phyloP scores from a whole-genome alignment of 1,140 invertebrate species.

The Alviniconcha marisindica region DNA sequence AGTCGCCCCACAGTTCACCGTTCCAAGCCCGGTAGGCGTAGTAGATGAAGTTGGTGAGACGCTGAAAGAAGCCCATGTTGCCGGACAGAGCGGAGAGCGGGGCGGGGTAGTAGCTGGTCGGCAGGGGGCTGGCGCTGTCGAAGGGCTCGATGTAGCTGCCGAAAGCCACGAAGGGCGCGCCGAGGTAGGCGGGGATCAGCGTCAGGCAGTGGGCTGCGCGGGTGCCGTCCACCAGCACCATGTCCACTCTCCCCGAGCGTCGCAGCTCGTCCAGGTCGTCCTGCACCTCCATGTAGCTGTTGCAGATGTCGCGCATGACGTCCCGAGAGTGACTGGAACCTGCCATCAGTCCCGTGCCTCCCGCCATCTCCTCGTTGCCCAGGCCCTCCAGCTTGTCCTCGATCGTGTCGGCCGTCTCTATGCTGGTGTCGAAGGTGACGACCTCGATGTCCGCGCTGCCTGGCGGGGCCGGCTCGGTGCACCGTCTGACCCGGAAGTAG shows the following conservation, averaged over 20 bases:
- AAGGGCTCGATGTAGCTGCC: not conserved
- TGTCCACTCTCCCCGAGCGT: conserved; percentile 8
- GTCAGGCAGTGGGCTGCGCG: conserved; percentile 6
- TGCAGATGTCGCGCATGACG: conserved; percentile 2
- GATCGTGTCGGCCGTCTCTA: not conserved
- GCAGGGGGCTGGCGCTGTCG: conserved; percentile 25
- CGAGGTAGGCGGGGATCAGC: conserved; percentile 24
- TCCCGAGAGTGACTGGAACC: not conserved
- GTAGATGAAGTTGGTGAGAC: conserved; percentile 23
- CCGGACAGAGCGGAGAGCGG: conserved; percentile 3
- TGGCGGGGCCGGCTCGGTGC: conserved; percentile 5
- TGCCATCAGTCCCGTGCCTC: not conserved
- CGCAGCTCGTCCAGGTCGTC: conserved; percentile 28
- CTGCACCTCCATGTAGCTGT: conserved; percentile 14
- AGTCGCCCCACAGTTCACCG: not conserved
- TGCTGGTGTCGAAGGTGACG: not conserved
- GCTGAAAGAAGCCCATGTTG: conserved; percentile 16
- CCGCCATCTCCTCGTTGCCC: not conserved
- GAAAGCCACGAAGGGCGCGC: not conserved
- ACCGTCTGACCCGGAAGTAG: conserved; percentile 37
- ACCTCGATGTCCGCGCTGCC: conserved; percentile 11
- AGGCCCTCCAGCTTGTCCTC: conserved; percentile 1
- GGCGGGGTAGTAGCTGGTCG: conserved; percentile 17
- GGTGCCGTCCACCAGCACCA: conserved; percentile 26
- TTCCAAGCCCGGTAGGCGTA: not conserved